These are phyloP conservation scores for Pogonus chalceus DNA, from an alignment of 1,140 invertebrate genomes.

Conservation along the genomic window DNA sequence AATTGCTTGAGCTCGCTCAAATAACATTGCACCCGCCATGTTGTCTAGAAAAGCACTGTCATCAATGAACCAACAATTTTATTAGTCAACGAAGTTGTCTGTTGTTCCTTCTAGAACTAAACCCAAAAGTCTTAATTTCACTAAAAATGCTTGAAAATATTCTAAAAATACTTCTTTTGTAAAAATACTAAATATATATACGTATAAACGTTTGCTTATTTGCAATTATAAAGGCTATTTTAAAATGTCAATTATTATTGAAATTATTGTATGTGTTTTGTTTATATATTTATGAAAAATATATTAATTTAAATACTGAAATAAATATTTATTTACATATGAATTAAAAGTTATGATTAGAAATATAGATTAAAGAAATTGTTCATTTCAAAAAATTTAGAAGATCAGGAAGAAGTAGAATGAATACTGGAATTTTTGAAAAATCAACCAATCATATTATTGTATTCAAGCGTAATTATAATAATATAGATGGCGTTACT, in stretches of 20 bases:
- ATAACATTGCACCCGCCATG: slow-evolving; percentile 80
- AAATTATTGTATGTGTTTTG: too few relatives aligned
- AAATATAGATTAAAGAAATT: neutral
- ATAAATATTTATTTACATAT: neutral
- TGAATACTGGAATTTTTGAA: slow-evolving; percentile 1
- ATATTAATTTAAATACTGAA: too few relatives aligned
- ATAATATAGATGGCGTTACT: neutral
- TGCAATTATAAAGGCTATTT: too few relatives aligned
- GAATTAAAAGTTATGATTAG: neutral
- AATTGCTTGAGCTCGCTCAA: slow-evolving; percentile 65
- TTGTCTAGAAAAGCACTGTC: slow-evolving; percentile 37
- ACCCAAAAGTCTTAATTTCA: neutral
- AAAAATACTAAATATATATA: too few relatives aligned
- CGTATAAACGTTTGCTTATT: too few relatives aligned
- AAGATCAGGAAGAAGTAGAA: neutral
- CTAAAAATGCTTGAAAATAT: too few relatives aligned
- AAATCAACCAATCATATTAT: neutral
- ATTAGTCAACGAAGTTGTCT: neutral
- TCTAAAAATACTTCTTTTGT: too few relatives aligned
- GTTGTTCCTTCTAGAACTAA: neutral
- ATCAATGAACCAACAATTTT: slow-evolving; percentile 21
- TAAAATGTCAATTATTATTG: too few relatives aligned
- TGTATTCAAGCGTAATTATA: neutral
- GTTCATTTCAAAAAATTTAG: neutral
- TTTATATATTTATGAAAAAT: too few relatives aligned